Evolutionary conservation across 2,888 invertebrate genomes (phyloP), one percentile per base, ranked within the genome.

Genomic region (Apotomis betuletana): DNA sequence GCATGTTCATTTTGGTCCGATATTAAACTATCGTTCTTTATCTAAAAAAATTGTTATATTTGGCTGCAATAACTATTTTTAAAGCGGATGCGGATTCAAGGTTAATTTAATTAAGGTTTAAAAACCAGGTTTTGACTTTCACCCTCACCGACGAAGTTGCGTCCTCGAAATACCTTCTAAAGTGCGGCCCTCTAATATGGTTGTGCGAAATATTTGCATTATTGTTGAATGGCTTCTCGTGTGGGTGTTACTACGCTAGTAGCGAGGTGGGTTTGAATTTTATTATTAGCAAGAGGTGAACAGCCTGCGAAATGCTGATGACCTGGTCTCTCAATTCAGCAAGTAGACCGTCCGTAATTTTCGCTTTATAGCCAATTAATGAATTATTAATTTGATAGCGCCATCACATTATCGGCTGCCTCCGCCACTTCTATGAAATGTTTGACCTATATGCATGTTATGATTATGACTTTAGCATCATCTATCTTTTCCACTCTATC

Each of bases 241-340:
- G 83, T 83, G 85, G 86, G 80, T 77, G 82, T 77, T 81, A 78
- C 80, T 82, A 84, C 80, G 75, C 76, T 73, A 70, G 77, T 75
- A 77, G 89, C 87, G 85, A 87, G 76, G 85, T 86, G 77, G 79
- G 85, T 81, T 89, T 88, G 87, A 85, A 90, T 90, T 88, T 90
- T 89, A 87, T 88, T 89, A 89, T 85, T 84, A 87, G 85, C 81
- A 77, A 77, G 87, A 86, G 91, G 87, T 90, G 85, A 90, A 89
- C 81, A 85, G 89, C 87, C 90, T 79, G 76, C 60, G 61, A 80
- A 79, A 79, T 80, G 78, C 77, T 80, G 78, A 78, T 81, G 77
- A 74, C 76, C 75, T 74, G 75, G 76, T 74, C 65, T 70, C 74
- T 74, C 69, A 62, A 67, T 70, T 59, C 15, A 46, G 38, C 69